Evolutionary conservation across 2,888 invertebrate species (phyloP), one percentile per base, ranked within the genome.

Genomic region (Xestia c-nigrum): DNA sequence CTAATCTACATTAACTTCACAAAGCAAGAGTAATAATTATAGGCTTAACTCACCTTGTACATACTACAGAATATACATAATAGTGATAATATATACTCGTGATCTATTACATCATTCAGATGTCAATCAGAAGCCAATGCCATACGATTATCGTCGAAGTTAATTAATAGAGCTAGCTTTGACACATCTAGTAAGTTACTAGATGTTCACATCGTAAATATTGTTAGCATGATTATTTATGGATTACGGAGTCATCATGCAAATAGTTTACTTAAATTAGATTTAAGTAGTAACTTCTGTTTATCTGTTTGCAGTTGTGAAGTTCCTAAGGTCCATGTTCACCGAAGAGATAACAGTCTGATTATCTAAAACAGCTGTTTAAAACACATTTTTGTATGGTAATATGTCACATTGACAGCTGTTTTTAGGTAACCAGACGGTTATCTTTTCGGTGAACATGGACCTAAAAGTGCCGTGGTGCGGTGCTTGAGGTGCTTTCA

Each of bases 51-150:
- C 6, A 38, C 50, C 43, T 50, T 57, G 43, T 50, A 50, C n/a
- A 16, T 43, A 38, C 24, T 43, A 50, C n/a, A 61, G 16, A 74
- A 59, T 78, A 67, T 63, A 43, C 31, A 19, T 57, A 24, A 57
- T 24, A 24, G 59, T 59, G 16, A 31, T 59, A 16, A 59, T 59
- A 61, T 38, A 16, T 69, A 66, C 47, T 63, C 50, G 16, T 70
- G 57, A 74, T 85, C 16, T 69, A 76, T 71, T 73, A 68, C 59
- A 71, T 64, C 52, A 87, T 81, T 81, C 81, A 80, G 40, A 65
- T 74, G 83, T 75, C 87, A 85, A 83, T 86, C 85, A 85, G 24
- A 31, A 52, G 9, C 46, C 74, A 86, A 74, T 77, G 67, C 38
- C 65, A n/a, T 47, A 76, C 24, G 66, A 65, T 73, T 75, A 81